Percentiles rank a stretch among this genome's conserved stretches.
phyloP scores from a whole-genome alignment of 2,113 vertebrate genomes.

The Nannospalax galili region DNA sequence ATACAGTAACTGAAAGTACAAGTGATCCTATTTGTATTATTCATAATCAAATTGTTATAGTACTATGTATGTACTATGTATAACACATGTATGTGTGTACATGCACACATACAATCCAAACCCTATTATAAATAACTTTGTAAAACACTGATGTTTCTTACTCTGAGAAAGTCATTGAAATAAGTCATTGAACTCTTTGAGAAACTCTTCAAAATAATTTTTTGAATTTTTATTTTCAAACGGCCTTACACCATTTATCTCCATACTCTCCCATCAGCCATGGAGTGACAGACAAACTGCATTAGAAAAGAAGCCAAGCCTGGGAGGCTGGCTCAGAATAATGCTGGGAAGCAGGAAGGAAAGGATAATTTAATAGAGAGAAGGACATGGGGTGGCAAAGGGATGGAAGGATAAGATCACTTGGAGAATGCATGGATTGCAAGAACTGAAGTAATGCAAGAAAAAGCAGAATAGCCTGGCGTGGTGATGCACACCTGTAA shows the following conservation, averaged over 20 bases:
- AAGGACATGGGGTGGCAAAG: not conserved
- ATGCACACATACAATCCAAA: not conserved
- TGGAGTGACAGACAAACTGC: not conserved
- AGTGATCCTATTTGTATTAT: conserved; percentile 33
- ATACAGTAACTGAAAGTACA: conserved; percentile 23
- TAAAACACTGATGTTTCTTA: conserved; percentile 32
- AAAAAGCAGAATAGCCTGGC: too few relatives aligned
- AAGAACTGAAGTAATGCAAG: not conserved
- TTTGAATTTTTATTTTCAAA: conserved; percentile 46
- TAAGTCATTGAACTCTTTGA: not conserved
- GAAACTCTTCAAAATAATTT: conserved; percentile 25
- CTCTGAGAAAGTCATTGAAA: not conserved
- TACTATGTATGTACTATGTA: not conserved
- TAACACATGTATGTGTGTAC: not conserved
- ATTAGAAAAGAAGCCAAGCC: not conserved
- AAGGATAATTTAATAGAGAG: not conserved
- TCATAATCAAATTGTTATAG: not conserved
- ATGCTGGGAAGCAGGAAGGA: not conserved
- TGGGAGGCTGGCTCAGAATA: not conserved
- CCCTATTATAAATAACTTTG: conserved; percentile 8
- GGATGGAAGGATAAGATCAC: not conserved
- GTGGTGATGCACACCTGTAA: too few relatives aligned
- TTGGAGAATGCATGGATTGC: not conserved
- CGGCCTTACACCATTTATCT: not conserved
- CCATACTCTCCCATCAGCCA: not conserved